Conservation (phyloP, 2,113 vertebrate species). For the Chelonoidis abingdonii region DNA sequence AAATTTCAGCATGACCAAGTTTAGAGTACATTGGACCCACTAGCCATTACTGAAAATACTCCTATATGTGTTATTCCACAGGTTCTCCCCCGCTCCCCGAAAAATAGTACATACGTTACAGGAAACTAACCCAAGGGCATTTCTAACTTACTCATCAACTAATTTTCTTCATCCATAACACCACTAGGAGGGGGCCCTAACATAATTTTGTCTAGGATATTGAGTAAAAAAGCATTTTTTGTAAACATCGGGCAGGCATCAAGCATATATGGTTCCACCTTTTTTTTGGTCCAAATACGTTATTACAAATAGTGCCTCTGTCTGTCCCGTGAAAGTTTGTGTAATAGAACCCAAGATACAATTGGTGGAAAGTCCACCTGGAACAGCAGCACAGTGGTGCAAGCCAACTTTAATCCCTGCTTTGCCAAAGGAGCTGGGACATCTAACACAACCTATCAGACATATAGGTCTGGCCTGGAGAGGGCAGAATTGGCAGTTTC, state of each 20-base stretch:
- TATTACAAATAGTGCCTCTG: neutral
- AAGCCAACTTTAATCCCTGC: neutral
- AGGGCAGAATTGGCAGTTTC: neutral
- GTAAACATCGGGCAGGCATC: neutral
- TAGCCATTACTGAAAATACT: neutral
- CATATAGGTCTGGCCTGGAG: neutral
- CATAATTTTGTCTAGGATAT: neutral
- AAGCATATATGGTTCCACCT: accelerated
- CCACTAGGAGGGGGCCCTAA: neutral
- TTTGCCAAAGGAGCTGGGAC: neutral
- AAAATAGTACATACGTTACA: neutral
- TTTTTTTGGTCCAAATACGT: neutral
- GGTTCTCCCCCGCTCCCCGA: neutral
- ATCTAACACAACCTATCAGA: neutral
- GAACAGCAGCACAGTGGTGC: accelerated
- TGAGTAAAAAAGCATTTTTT: neutral
- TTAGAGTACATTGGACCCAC: neutral
- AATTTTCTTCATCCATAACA: neutral
- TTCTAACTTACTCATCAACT: accelerated
- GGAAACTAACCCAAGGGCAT: neutral
- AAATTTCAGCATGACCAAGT: neutral
- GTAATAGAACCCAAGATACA: neutral
- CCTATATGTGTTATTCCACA: accelerated
- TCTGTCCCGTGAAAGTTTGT: neutral
- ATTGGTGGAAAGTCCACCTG: neutral